These are phyloP conservation scores for Syngnathoides biaculeatus DNA, from an alignment of 2,113 vertebrate genomes.

Conservation along the genomic window DNA sequence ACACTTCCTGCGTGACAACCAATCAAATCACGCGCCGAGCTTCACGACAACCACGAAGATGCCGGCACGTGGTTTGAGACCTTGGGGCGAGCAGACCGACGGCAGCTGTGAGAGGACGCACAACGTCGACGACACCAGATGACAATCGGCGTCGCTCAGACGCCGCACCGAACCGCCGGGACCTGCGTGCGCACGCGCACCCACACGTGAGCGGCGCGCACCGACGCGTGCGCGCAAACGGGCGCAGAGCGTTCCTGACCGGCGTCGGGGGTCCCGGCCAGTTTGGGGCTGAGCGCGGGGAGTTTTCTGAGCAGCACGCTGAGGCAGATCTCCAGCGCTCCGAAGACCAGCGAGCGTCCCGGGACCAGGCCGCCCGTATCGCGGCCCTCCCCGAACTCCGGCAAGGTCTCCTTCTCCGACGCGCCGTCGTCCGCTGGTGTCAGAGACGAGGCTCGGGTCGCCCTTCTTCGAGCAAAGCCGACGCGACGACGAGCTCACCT, in stretches of 20 bases:
- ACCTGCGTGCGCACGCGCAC: slow-evolving; percentile 28
- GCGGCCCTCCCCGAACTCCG: slow-evolving; percentile 91
- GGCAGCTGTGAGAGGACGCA: slow-evolving; percentile 87
- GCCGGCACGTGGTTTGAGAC: slow-evolving; percentile 60
- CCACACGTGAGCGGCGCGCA: no score
- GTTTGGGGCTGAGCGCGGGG: slow-evolving; percentile 86
- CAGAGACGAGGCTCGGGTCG: background rate
- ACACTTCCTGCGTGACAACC: slow-evolving; percentile 79
- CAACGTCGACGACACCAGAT: slow-evolving; percentile 79
- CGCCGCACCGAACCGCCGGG: slow-evolving; percentile 68
- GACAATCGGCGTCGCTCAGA: slow-evolving; percentile 76
- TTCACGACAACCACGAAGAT: background rate
- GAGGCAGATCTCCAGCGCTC: slow-evolving; percentile 85
- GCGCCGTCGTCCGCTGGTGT: slow-evolving; percentile 90
- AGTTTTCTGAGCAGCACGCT: slow-evolving; percentile 88
- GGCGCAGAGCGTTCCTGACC: slow-evolving; percentile 15
- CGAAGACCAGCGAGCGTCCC: slow-evolving; percentile 89
- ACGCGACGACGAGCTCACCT: slow-evolving; percentile 69
- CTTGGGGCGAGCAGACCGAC: slow-evolving; percentile 91
- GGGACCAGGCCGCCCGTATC: slow-evolving; percentile 90
- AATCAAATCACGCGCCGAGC: background rate
- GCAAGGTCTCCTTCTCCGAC: slow-evolving; percentile 92
- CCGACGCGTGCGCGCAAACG: no score
- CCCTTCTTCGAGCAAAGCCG: background rate
- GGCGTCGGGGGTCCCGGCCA: slow-evolving; percentile 70